These are phyloP conservation scores for Pagetopsis macropterus DNA, from an alignment of 2,797 vertebrate species.

Conservation along the genomic window DNA sequence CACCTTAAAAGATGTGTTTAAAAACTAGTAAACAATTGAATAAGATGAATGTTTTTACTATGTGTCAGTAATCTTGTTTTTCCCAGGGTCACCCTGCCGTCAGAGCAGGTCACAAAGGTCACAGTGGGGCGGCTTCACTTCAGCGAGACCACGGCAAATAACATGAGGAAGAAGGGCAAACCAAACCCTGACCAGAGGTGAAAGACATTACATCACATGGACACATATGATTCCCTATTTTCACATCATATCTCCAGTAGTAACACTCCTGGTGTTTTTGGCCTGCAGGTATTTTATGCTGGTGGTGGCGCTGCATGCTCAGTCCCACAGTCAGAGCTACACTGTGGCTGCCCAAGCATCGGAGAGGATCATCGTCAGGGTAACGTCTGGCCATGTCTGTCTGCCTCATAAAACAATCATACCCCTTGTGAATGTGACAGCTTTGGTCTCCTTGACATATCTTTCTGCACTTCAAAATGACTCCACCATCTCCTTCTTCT, in stretches of 20 bases:
- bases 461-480: constrained; percentile 18
- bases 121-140: constrained; percentile 97
- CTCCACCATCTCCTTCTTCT: constrained; percentile 18
- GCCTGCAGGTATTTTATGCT: constrained; percentile 95
- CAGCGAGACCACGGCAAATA: constrained; percentile 98
- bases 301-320: constrained; percentile 95
- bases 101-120: constrained; percentile 98
- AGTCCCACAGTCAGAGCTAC: constrained; percentile 96
- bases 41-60: background rate
- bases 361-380: constrained; percentile 99
- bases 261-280: constrained; percentile 23
- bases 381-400: constrained; percentile 89
- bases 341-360: constrained; percentile 95
- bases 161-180: constrained; percentile 99
- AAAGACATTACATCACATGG: background rate
- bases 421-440: constrained; percentile 68
- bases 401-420: constrained; percentile 82
- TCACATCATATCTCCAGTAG: background rate
- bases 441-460: constrained; percentile 36
- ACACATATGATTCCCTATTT: background rate
- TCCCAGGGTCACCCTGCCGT: constrained; percentile 91
- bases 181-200: constrained; percentile 99
- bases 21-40: background rate
- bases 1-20: background rate
- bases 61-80: constrained; percentile 25